Evolutionary conservation across 2,113 vertebrate species (phyloP).

Genomic region (Vidua macroura): DNA sequence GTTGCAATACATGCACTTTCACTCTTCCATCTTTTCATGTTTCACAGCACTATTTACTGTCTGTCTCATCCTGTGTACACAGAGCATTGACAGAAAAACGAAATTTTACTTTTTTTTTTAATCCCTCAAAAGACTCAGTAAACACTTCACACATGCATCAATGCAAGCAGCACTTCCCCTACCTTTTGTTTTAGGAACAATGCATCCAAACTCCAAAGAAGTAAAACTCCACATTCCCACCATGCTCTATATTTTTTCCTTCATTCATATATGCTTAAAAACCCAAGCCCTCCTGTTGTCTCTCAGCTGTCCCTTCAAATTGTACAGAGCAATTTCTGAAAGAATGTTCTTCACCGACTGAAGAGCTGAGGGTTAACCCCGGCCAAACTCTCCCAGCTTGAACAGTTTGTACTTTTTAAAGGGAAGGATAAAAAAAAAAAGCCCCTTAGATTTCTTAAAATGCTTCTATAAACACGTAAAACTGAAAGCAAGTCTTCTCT

Average conservation of each 20-base stretch:
- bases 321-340: constrained; percentile 31
- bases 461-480: constrained; percentile 9
- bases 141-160: neutral
- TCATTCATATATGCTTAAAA: neutral
- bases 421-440: neutral
- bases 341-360: neutral
- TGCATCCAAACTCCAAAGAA: neutral
- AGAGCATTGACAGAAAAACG: fast-evolving
- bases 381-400: neutral
- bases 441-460: neutral
- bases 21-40: neutral
- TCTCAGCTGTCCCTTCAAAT: constrained; percentile 53
- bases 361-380: neutral
- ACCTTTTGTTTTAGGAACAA: neutral
- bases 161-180: neutral
- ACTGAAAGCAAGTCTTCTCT: constrained; percentile 28
- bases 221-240: neutral
- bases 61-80: neutral
- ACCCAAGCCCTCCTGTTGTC: neutral
- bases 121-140: neutral
- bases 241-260: neutral
- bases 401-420: neutral
- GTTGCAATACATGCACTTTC: neutral
- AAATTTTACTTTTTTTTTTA: neutral
- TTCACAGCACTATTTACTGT: neutral